Evolutionary conservation across 2,888 invertebrate species (phyloP).

Genomic region (Leucophenga maculata): DNA sequence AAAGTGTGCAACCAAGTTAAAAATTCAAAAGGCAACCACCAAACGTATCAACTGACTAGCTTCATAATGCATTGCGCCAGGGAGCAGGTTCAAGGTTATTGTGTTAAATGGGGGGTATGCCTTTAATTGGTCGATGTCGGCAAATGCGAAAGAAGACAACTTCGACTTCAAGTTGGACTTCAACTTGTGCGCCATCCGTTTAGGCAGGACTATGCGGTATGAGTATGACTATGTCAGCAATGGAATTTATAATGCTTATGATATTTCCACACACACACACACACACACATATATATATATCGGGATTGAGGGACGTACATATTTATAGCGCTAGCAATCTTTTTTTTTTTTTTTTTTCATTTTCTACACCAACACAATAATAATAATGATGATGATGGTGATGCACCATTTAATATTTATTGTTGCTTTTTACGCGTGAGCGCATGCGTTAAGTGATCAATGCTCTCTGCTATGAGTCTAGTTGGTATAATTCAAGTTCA

Average conservation of each 20-base stretch:
- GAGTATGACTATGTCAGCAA: conserved; percentile 51
- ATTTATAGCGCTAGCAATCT: neutral
- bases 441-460: conserved; percentile 6
- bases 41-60: conserved; percentile 45
- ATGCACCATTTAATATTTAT: conserved; percentile 51
- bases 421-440: conserved; percentile 44
- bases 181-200: conserved; percentile 28
- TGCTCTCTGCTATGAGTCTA: neutral
- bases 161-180: conserved; percentile 38
- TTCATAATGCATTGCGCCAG: conserved; percentile 26
- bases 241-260: conserved; percentile 62
- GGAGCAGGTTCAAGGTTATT: conserved; percentile 66
- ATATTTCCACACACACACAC: conserved; percentile 43
- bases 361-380: no score
- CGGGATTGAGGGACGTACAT: neutral
- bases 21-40: neutral
- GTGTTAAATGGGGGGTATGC: conserved; percentile 61
- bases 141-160: conserved; percentile 24
- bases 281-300: conserved; percentile 9
- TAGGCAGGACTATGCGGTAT: conserved; percentile 22
- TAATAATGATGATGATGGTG: conserved; percentile 33
- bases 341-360: neutral
- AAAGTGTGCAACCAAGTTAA: conserved; percentile 35
- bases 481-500: conserved; percentile 41
- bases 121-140: conserved; percentile 66